Evolutionary conservation across 2,888 invertebrate species (phyloP).

Genomic region (Acanthosepion lycidas): DNA sequence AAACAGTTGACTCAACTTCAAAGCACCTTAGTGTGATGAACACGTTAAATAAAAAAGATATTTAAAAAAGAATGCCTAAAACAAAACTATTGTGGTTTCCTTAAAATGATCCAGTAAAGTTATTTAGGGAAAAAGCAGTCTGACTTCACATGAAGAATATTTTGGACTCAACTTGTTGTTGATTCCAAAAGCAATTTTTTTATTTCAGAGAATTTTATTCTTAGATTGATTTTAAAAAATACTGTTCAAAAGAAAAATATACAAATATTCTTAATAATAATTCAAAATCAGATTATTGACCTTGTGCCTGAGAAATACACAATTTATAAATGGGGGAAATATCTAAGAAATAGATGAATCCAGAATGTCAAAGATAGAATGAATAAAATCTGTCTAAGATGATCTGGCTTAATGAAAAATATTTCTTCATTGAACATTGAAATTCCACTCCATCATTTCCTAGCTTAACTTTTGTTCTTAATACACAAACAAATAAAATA

Average conservation of each 20-base stretch:
- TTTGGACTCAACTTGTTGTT: not conserved
- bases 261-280: not conserved
- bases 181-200: not conserved
- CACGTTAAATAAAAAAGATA: not conserved
- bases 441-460: too few relatives aligned
- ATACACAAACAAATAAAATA: too few relatives aligned
- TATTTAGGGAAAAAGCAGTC: not conserved
- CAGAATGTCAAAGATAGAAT: too few relatives aligned
- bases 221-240: not conserved
- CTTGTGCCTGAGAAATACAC: not conserved
- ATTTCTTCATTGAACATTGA: too few relatives aligned
- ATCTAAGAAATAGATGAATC: too few relatives aligned
- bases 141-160: not conserved
- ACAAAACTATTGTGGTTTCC: not conserved
- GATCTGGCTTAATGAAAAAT: too few relatives aligned
- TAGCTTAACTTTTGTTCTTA: too few relatives aligned
- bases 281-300: not conserved
- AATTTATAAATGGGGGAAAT: not conserved
- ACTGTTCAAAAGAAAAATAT: not conserved
- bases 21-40: too few relatives aligned
- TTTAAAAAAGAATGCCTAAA: not conserved
- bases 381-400: too few relatives aligned
- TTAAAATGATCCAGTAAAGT: not conserved
- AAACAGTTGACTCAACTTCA: not conserved
- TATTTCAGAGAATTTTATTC: not conserved